Evolutionary conservation across 1,140 invertebrate genomes (phyloP).

Genomic region (Amyelois transitella): DNA sequence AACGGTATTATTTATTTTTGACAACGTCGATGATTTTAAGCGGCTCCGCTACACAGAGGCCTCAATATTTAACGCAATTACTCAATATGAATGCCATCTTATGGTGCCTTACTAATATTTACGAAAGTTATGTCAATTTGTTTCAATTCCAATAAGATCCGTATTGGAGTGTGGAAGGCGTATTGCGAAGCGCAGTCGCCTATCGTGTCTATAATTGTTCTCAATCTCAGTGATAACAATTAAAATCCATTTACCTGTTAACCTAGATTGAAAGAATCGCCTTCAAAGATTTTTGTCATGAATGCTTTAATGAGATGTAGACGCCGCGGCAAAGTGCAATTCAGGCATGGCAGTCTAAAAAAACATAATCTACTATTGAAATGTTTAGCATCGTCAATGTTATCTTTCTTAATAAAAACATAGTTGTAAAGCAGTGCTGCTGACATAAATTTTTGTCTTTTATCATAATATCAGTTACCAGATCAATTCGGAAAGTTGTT

Average conservation of each 20-base stretch:
- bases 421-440: neutral
- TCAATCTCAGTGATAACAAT: neutral
- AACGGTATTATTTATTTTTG: slow-evolving; percentile 67
- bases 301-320: no score
- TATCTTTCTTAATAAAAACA: neutral
- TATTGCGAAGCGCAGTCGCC: neutral
- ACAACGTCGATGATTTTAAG: slow-evolving; percentile 43
- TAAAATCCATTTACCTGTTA: neutral
- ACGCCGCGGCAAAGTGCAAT: no score
- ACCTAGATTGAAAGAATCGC: neutral
- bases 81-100: neutral
- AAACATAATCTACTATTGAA: neutral
- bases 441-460: neutral
- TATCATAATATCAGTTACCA: neutral
- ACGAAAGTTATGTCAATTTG: neutral
- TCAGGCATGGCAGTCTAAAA: no score
- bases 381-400: neutral
- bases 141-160: neutral
- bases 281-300: neutral
- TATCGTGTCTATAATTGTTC: neutral
- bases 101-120: neutral
- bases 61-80: neutral
- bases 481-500: no score
- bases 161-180: neutral
- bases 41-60: neutral